phyloP scores from a whole-genome alignment of 2,113 vertebrate species.

The Oreocharis arfaki region DNA sequence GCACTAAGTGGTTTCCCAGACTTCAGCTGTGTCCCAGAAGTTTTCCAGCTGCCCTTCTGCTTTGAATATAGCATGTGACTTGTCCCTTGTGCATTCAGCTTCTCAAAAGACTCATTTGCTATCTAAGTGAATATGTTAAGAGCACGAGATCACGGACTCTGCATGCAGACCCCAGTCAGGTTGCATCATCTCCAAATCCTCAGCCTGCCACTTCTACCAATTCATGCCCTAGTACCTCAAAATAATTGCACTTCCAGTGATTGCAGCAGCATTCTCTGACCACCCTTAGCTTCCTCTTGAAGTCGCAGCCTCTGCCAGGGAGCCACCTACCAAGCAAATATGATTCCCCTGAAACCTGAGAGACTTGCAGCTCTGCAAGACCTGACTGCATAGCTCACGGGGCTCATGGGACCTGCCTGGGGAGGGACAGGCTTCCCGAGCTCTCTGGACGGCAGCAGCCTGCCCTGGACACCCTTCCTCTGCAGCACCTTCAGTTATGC shows the following conservation, averaged over 20 bases:
- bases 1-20: neutral
- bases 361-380: neutral
- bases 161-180: neutral
- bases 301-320: neutral
- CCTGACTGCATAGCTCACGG: neutral
- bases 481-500: neutral
- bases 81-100: neutral
- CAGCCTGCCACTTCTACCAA: neutral
- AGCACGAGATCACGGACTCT: neutral
- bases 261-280: neutral
- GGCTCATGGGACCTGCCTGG: neutral
- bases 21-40: neutral
- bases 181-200: neutral
- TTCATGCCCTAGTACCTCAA: neutral
- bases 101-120: neutral
- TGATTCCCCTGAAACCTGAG: neutral
- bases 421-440: neutral
- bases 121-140: neutral
- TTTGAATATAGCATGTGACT: neutral
- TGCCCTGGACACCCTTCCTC: neutral
- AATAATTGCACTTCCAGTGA: neutral
- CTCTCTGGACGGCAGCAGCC: neutral
- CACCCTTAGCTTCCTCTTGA: neutral
- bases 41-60: slow-evolving; percentile 9
- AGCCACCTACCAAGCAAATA: neutral